Conservation (phyloP, 2,888 invertebrate genomes). For the Selenia dentaria region DNA sequence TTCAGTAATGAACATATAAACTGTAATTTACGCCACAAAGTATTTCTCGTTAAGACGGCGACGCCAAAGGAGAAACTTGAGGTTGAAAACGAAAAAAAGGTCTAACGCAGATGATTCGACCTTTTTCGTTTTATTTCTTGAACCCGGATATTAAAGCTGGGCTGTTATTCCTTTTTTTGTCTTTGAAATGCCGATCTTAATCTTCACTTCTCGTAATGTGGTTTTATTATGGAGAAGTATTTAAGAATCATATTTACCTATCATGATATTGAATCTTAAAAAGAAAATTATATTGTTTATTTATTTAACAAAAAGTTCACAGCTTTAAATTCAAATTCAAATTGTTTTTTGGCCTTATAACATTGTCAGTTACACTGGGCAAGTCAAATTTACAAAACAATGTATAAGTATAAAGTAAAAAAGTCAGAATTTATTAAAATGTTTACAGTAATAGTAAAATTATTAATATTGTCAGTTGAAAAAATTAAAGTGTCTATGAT, state of each 20-base stretch:
- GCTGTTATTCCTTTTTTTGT: conserved; percentile 25
- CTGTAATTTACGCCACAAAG: conserved; percentile 7
- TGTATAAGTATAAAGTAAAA: too few relatives aligned
- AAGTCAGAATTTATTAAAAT: too few relatives aligned
- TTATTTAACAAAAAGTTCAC: too few relatives aligned
- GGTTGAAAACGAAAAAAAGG: conserved; percentile 3
- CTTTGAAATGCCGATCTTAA: conserved; percentile 27
- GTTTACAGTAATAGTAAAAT: too few relatives aligned
- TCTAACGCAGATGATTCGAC: conserved; percentile 14
- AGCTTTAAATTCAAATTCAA: too few relatives aligned
- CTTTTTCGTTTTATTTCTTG: conserved; percentile 23
- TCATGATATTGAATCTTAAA: neutral
- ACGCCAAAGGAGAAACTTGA: conserved; percentile 6
- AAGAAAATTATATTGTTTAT: conserved; percentile 6
- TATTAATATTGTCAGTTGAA: too few relatives aligned
- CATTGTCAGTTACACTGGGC: too few relatives aligned
- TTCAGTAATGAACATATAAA: neutral
- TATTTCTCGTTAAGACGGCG: conserved; percentile 9
- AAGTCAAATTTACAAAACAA: too few relatives aligned
- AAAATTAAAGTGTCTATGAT: too few relatives aligned
- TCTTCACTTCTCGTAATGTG: conserved; percentile 24
- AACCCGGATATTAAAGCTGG: conserved; percentile 28
- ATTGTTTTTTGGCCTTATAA: too few relatives aligned
- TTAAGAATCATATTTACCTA: conserved; percentile 7
- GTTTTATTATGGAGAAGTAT: conserved; percentile 17